These are phyloP conservation scores for Eidolon dupreanum DNA, from an alignment of 2,797 vertebrate species.

Conservation along the genomic window DNA sequence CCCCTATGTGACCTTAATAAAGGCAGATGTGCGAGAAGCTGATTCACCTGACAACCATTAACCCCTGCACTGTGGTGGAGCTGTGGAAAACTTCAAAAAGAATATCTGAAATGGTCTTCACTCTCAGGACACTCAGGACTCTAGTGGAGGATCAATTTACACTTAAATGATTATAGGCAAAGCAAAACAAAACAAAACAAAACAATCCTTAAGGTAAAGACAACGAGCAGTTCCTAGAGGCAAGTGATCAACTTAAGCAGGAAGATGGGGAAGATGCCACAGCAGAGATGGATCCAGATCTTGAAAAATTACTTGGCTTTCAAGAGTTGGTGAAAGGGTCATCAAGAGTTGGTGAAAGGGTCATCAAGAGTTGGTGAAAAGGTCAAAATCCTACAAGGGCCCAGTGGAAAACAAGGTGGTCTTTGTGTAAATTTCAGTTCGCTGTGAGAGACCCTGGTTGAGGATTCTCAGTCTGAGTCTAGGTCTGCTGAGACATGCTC, in stretches of 20 bases:
- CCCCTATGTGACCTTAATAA: conserved; percentile 40
- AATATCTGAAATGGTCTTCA: not conserved
- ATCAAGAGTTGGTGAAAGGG: not conserved
- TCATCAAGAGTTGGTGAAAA: not conserved
- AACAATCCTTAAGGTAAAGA: not conserved
- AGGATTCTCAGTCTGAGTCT: not conserved
- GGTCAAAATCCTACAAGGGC: not conserved
- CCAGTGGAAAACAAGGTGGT: not conserved
- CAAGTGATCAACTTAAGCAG: not conserved
- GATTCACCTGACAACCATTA: conserved; percentile 44
- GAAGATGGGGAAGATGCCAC: not conserved
- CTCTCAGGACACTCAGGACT: not conserved
- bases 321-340: not conserved
- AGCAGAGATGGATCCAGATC: not conserved
- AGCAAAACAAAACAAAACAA: not conserved
- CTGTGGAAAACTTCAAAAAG: conserved; percentile 11
- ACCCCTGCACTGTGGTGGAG: conserved; percentile 12
- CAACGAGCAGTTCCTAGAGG: not conserved
- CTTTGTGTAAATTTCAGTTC: not conserved
- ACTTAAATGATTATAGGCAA: conserved; percentile 46
- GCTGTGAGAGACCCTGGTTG: not conserved
- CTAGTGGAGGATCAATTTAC: not conserved
- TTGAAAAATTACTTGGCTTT: not conserved
- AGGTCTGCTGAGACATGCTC: not conserved
- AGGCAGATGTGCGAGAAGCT: conserved; percentile 20